Evolutionary conservation across 2,113 vertebrate genomes (phyloP).

Genomic region (Chloroceryle aenea): DNA sequence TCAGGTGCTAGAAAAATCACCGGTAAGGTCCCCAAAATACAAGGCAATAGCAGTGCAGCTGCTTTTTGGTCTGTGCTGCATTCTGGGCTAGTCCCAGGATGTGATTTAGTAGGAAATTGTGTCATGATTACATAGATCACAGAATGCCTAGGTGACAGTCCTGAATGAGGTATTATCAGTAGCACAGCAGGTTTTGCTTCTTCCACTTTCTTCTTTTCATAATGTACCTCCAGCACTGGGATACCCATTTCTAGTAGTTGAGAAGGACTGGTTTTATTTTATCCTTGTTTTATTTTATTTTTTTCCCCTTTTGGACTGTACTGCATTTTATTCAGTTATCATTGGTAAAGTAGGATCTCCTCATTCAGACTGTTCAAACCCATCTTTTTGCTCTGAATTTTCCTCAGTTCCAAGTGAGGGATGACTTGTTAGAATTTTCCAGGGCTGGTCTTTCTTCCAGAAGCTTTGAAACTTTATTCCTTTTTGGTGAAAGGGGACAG

Average conservation of each 20-base stretch:
- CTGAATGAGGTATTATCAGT: neutral
- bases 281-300: neutral
- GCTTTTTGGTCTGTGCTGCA: neutral
- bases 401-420: neutral
- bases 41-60: neutral
- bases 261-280: neutral
- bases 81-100: neutral
- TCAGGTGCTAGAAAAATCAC: conserved; percentile 80
- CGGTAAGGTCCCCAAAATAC: conserved; percentile 73
- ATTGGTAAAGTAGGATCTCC: neutral
- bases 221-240: neutral
- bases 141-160: neutral
- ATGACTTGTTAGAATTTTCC: neutral
- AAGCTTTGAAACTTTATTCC: neutral
- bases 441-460: neutral
- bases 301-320: neutral
- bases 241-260: neutral
- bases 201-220: neutral
- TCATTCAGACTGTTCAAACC: neutral
- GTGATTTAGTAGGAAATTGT: neutral
- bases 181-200: neutral
- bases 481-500: neutral
- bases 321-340: neutral
- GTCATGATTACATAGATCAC: neutral
- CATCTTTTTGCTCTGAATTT: neutral